Conservation (phyloP, 2,113 vertebrate genomes). For the Candoia aspera region DNA sequence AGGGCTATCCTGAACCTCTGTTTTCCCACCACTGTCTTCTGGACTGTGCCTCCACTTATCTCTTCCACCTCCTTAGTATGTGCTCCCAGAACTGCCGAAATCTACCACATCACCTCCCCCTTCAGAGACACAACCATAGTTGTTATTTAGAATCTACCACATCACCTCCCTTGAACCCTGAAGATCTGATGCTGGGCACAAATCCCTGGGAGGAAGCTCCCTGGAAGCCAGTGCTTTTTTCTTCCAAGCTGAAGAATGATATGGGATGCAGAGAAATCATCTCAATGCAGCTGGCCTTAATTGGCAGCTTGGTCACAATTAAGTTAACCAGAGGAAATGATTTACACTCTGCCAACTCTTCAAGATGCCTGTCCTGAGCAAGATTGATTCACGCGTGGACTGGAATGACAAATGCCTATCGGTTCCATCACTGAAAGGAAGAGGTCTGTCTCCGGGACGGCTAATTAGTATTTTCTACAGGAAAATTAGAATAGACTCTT, state of each 20-base stretch:
- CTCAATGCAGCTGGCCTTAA: conserved; percentile 1
- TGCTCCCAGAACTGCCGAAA: too few species aligned
- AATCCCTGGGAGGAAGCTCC: background rate
- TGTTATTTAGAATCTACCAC: too few species aligned
- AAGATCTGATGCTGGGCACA: background rate
- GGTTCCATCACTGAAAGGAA: background rate
- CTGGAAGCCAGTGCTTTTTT: background rate
- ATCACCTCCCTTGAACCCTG: background rate
- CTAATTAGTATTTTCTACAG: conserved; percentile 1
- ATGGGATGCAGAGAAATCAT: background rate
- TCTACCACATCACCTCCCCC: too few species aligned
- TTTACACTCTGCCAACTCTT: background rate
- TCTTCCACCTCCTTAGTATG: too few species aligned
- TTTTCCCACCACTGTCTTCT: too few species aligned
- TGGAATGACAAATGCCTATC: background rate
- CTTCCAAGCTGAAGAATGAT: background rate
- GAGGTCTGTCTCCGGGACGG: background rate
- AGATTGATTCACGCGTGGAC: background rate
- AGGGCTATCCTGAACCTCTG: too few species aligned
- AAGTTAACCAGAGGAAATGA: background rate
- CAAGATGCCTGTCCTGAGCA: background rate
- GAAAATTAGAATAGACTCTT: background rate
- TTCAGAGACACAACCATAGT: too few species aligned
- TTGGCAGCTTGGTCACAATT: background rate
- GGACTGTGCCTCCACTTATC: too few species aligned